Evolutionary conservation across 2,888 invertebrate genomes (phyloP).

Genomic region (Keiferia lycopersicella): DNA sequence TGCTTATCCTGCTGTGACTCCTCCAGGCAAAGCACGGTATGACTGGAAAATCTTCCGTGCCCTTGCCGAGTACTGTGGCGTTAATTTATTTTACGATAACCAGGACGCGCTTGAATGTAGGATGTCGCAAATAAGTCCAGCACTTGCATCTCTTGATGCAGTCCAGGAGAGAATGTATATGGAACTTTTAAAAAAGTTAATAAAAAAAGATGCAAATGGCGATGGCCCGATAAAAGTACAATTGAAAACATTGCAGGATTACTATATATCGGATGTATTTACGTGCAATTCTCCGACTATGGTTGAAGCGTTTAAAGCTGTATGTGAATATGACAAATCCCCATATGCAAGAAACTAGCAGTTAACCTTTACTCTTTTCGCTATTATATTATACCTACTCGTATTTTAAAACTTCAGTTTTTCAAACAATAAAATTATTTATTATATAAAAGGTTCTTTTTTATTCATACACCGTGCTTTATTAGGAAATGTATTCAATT

Average conservation of each 20-base stretch:
- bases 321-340: constrained; percentile 26
- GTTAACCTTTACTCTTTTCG: too few relatives aligned
- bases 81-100: constrained; percentile 57
- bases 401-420: too few relatives aligned
- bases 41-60: constrained; percentile 97
- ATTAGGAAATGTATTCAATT: too few relatives aligned
- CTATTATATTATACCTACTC: too few relatives aligned
- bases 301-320: constrained; percentile 61
- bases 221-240: constrained; percentile 45
- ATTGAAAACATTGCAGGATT: constrained; percentile 56
- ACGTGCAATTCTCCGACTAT: constrained; percentile 67
- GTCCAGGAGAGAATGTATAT: constrained; percentile 58
- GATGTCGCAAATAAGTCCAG: constrained; percentile 65
- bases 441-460: too few relatives aligned
- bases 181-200: constrained; percentile 27
- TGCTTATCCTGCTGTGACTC: constrained; percentile 91
- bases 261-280: constrained; percentile 68
- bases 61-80: constrained; percentile 58
- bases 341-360: constrained; percentile 28
- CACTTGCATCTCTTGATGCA: constrained; percentile 50
- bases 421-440: too few relatives aligned
- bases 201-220: neutral
- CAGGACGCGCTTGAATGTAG: constrained; percentile 48
- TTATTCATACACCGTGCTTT: too few relatives aligned
- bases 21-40: constrained; percentile 95